phyloP scores from a whole-genome alignment of 2,888 invertebrate genomes.

The Furcula furcula region DNA sequence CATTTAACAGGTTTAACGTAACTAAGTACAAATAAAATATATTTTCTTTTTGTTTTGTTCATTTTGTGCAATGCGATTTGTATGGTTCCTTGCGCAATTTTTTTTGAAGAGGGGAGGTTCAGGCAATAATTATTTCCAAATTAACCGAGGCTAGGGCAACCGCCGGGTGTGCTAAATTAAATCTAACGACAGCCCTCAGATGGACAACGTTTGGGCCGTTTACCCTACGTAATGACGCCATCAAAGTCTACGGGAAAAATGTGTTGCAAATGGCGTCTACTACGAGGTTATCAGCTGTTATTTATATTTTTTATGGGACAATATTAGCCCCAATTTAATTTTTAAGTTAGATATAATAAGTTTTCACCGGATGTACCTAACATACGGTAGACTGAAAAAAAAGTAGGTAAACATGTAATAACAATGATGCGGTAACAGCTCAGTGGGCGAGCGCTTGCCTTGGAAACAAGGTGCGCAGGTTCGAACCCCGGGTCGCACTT shows the following conservation, averaged over 20 bases:
- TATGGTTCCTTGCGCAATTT: constrained; percentile 26
- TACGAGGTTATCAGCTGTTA: constrained; percentile 38
- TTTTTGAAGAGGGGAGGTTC: constrained; percentile 46
- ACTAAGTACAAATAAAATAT: background rate
- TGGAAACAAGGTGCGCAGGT: too few species aligned
- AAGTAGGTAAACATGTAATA: too few species aligned
- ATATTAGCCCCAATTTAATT: too few species aligned
- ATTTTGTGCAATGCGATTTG: constrained; percentile 2
- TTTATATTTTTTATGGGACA: too few species aligned
- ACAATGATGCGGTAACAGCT: too few species aligned
- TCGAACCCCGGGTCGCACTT: too few species aligned
- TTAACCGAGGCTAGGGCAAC: constrained; percentile 61
- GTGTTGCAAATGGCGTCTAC: constrained; percentile 61
- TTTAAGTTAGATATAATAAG: too few species aligned
- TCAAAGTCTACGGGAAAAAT: constrained; percentile 72
- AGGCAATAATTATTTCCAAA: constrained; percentile 74
- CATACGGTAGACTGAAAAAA: too few species aligned
- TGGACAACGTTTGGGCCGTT: constrained; percentile 62
- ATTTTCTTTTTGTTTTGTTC: background rate
- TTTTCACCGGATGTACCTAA: too few species aligned
- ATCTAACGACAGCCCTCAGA: constrained; percentile 59
- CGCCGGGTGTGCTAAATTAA: constrained; percentile 73
- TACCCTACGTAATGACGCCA: constrained; percentile 65
- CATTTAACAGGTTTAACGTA: too few species aligned
- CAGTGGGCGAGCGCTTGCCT: too few species aligned